A percentile compares a stretch with the other conserved stretches of the same genome.
These are phyloP conservation scores for Laticauda laticaudata DNA, from an alignment of 2,113 vertebrate species.

Conservation along the genomic window DNA sequence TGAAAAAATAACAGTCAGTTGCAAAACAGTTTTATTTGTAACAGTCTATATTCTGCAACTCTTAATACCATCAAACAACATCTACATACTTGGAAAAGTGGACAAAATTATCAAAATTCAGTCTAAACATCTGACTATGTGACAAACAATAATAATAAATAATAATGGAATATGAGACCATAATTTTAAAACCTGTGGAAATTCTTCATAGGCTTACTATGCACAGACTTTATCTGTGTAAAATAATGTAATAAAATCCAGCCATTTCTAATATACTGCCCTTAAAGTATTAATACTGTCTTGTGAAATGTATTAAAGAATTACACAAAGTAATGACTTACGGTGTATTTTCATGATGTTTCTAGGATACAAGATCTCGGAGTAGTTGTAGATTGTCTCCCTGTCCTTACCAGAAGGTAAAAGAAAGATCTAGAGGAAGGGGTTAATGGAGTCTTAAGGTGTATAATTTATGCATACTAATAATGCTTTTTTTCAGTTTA, in stretches of 20 bases:
- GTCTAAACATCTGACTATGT: neutral
- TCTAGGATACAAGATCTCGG: constrained; percentile 87
- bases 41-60: neutral
- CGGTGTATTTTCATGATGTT: constrained; percentile 41
- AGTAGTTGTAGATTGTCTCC: constrained; percentile 90
- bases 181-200: neutral
- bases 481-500: constrained; percentile 75
- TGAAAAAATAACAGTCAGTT: too few species aligned
- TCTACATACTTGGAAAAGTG: neutral
- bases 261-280: neutral
- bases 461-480: constrained; percentile 48
- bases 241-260: neutral
- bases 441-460: constrained; percentile 7
- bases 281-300: neutral
- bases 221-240: neutral
- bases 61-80: neutral
- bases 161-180: neutral
- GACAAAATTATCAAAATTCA: neutral
- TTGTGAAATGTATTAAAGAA: constrained; percentile 3
- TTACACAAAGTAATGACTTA: neutral
- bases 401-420: constrained; percentile 89
- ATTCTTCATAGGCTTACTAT: neutral
- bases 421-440: constrained; percentile 34
- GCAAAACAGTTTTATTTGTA: neutral
- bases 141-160: neutral